A percentile compares a stretch with the other conserved stretches of the same genome.
Conservation (phyloP, 2,113 vertebrate genomes). For the Phalacrocorax carbo region DNA sequence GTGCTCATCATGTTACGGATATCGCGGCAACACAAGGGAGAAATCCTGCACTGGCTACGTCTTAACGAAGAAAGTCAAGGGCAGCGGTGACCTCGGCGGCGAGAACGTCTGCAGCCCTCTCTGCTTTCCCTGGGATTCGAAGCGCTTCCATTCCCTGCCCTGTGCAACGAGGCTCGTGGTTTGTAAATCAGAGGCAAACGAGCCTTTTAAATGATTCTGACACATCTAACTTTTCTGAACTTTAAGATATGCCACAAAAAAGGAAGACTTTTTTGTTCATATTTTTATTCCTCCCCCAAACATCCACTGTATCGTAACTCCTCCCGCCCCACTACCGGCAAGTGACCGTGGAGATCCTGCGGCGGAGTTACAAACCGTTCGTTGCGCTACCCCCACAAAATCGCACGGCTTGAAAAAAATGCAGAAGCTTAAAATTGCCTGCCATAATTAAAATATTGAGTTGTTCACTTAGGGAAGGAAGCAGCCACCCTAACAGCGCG, state of each 20-base stretch:
- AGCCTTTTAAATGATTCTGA: not conserved
- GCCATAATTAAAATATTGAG: not conserved
- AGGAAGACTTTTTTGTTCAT: not conserved
- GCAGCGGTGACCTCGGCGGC: rapidly evolving
- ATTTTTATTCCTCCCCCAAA: not conserved
- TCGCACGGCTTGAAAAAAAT: not conserved
- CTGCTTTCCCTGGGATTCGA: not conserved
- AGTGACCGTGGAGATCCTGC: not conserved
- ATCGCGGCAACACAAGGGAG: not conserved
- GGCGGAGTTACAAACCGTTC: not conserved
- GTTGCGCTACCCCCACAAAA: not conserved
- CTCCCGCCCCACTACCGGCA: not conserved
- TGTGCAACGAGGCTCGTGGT: not conserved
- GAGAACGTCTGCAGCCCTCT: not conserved
- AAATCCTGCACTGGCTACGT: not conserved
- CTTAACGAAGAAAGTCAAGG: not conserved
- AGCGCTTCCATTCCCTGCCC: not conserved
- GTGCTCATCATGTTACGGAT: not conserved
- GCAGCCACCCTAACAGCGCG: not conserved
- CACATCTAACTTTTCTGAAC: not conserved
- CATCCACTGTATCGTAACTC: rapidly evolving
- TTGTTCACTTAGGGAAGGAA: not conserved
- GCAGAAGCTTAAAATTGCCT: not conserved
- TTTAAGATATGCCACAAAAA: not conserved
- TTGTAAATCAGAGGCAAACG: not conserved